phyloP scores from a whole-genome alignment of 2,888 invertebrate species.

The Mythimna pallens region DNA sequence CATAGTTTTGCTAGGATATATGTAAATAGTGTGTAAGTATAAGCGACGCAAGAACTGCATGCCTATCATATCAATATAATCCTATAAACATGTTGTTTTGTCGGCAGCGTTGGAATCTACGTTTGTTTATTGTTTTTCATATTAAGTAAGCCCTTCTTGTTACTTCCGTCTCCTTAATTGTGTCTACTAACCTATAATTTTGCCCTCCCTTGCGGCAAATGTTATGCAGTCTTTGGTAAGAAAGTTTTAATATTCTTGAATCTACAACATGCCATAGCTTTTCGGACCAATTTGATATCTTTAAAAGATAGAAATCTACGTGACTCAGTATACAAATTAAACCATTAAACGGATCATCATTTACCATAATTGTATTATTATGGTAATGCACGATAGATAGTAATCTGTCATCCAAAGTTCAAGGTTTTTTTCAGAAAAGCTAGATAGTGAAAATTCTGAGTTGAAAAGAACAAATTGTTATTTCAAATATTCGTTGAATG shows the following conservation, averaged over 20 bases:
- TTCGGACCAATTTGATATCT: not conserved
- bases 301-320: slow-evolving; percentile 17
- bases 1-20: not conserved
- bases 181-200: not conserved
- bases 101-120: too few species aligned
- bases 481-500: slow-evolving; percentile 20
- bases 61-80: not conserved
- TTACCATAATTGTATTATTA: slow-evolving; percentile 38
- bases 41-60: not conserved
- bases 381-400: slow-evolving; percentile 45
- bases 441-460: not conserved
- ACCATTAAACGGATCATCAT: slow-evolving; percentile 30
- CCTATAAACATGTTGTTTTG: not conserved
- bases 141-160: not conserved
- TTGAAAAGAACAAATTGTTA: slow-evolving; percentile 5
- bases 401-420: slow-evolving; percentile 39
- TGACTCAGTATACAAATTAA: slow-evolving; percentile 22
- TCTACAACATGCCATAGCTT: not conserved
- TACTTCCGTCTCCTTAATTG: not conserved
- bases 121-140: not conserved
- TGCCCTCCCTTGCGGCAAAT: not conserved
- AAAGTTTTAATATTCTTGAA: slow-evolving; percentile 1
- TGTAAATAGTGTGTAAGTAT: not conserved
- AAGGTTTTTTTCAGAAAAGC: slow-evolving; percentile 16
- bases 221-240: not conserved